Conservation (phyloP, 2,113 vertebrate genomes). For the Odontesthes bonariensis region DNA sequence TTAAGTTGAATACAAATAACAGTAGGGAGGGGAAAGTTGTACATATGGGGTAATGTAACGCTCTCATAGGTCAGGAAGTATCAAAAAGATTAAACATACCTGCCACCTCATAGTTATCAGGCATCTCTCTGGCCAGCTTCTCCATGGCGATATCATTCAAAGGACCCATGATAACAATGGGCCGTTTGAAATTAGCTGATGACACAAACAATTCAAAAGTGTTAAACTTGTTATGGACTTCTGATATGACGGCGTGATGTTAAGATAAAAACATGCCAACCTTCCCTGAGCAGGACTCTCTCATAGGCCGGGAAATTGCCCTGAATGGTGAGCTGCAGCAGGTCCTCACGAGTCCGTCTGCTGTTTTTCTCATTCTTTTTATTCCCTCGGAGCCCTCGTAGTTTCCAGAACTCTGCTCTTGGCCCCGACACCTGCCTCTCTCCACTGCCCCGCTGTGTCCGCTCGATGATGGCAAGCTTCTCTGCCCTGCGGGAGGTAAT, state of each 20-base stretch:
- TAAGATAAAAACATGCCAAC: constrained; percentile 68
- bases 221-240: constrained; percentile 10
- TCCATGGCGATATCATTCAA: constrained; percentile 95
- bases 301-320: constrained; percentile 94
- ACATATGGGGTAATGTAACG: background rate
- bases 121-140: constrained; percentile 88
- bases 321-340: constrained; percentile 93
- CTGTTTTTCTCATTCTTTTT: constrained; percentile 89
- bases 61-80: background rate
- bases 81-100: constrained; percentile 76
- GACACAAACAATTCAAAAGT: constrained; percentile 10
- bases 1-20: background rate
- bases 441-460: constrained; percentile 77
- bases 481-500: constrained; percentile 85
- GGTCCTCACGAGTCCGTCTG: constrained; percentile 89
- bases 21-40: background rate
- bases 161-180: constrained; percentile 95
- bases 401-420: constrained; percentile 96
- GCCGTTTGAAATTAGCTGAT: constrained; percentile 94
- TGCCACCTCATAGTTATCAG: constrained; percentile 89
- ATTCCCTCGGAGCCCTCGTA: constrained; percentile 92
- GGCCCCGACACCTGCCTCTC: constrained; percentile 76
- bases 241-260: background rate
- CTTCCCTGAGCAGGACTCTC: constrained; percentile 92
- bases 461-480: constrained; percentile 88